Evolutionary conservation across 2,797 vertebrate species (phyloP).

Genomic region (Tinamus major): DNA sequence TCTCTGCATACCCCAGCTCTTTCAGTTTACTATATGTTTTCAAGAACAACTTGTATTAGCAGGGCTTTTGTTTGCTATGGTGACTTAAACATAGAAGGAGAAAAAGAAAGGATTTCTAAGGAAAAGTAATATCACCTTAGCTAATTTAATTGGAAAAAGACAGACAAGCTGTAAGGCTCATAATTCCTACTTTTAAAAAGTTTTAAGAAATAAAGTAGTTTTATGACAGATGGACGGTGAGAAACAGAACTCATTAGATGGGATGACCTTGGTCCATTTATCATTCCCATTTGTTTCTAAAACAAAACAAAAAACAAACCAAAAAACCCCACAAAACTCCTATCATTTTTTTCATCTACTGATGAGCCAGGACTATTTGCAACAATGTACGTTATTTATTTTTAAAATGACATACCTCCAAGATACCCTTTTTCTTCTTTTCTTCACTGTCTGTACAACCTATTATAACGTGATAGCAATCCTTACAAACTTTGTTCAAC

Average conservation of each 20-base stretch:
- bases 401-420: conserved; percentile 82
- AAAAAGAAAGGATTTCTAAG: not conserved
- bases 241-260: not conserved
- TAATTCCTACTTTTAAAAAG: not conserved
- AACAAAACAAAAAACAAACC: not conserved
- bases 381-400: not conserved
- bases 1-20: not conserved
- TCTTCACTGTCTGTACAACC: conserved; percentile 87
- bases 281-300: not conserved
- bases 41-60: not conserved
- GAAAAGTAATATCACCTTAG: not conserved
- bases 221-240: not conserved
- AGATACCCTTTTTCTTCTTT: conserved; percentile 91
- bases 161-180: not conserved
- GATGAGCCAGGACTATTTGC: not conserved
- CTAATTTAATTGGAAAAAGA: not conserved
- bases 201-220: not conserved
- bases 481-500: conserved; percentile 94
- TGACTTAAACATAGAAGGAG: not conserved
- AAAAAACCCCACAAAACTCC: not conserved
- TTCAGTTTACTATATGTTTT: not conserved
- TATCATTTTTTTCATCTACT: not conserved
- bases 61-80: not conserved
- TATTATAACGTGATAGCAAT: conserved; percentile 89
- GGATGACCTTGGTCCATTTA: not conserved